Conservation (phyloP, 2,888 invertebrate genomes). For the Melinaea menophilus region DNA sequence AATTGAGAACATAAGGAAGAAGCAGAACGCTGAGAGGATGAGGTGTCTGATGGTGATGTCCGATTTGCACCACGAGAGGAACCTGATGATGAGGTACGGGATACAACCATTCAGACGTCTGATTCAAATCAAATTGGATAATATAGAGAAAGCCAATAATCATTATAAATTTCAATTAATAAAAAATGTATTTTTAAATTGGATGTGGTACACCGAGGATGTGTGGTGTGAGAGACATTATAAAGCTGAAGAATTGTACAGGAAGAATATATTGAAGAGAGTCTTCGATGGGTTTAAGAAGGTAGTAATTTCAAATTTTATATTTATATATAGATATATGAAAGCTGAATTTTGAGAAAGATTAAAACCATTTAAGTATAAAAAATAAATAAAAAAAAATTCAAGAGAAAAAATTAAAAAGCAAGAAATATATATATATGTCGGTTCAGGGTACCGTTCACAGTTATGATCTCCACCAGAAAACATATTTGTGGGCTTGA, state of each 20-base stretch:
- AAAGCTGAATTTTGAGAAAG: too few relatives aligned
- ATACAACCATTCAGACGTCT: conserved; percentile 55
- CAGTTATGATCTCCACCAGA: too few relatives aligned
- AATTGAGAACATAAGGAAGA: conserved; percentile 78
- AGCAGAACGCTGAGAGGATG: conserved; percentile 69
- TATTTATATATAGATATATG: too few relatives aligned
- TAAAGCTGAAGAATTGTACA: conserved; percentile 76
- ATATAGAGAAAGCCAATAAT: conserved; percentile 64
- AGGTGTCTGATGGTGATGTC: conserved; percentile 72
- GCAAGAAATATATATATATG: too few relatives aligned
- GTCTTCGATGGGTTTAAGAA: conserved; percentile 68
- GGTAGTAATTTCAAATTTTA: conserved; percentile 42
- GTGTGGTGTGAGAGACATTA: conserved; percentile 72
- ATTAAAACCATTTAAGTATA: too few relatives aligned
- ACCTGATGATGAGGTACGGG: conserved; percentile 59
- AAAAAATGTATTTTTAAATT: conserved; percentile 69
- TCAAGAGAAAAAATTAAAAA: too few relatives aligned
- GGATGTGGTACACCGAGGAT: conserved; percentile 74
- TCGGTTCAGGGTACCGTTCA: too few relatives aligned
- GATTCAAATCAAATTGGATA: conserved; percentile 56
- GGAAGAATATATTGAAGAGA: conserved; percentile 66
- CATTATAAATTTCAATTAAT: conserved; percentile 68
- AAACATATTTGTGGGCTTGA: too few relatives aligned
- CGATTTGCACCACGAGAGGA: conserved; percentile 70
- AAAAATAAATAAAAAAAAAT: too few relatives aligned